Evolutionary conservation across 2,888 invertebrate species (phyloP).

Genomic region (Drosophila prolongata): DNA sequence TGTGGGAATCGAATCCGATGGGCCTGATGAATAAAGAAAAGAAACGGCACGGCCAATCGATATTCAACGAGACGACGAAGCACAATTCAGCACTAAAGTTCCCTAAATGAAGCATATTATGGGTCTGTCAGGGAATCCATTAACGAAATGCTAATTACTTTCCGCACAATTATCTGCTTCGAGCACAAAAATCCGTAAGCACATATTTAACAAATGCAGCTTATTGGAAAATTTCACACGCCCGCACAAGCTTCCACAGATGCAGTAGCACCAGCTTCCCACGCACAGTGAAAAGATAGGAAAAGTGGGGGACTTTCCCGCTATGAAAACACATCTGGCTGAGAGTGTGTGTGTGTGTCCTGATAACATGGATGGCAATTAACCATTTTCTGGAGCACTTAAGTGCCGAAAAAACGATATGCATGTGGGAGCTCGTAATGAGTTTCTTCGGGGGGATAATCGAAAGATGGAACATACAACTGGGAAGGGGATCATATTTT

Average conservation of each 20-base stretch:
- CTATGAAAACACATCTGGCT: conserved; percentile 24
- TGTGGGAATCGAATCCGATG: conserved; percentile 59
- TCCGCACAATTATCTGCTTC: conserved; percentile 61
- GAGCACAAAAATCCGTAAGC: conserved; percentile 20
- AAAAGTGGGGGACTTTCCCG: conserved; percentile 24
- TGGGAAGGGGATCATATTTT: background rate
- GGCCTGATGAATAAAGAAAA: background rate
- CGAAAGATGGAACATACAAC: background rate
- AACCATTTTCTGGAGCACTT: conserved; percentile 59
- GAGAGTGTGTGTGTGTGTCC: conserved; percentile 7
- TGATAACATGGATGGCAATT: conserved; percentile 64
- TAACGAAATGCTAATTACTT: conserved; percentile 68
- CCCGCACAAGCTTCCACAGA: conserved; percentile 49
- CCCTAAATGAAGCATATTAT: conserved; percentile 1
- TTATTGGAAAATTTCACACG: conserved; percentile 76
- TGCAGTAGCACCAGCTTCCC: conserved; percentile 58
- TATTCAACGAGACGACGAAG: conserved; percentile 1
- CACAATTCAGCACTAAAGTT: conserved; percentile 2
- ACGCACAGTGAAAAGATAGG: conserved; percentile 48
- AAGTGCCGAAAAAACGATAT: conserved; percentile 41
- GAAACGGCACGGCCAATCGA: conserved; percentile 14
- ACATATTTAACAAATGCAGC: conserved; percentile 54
- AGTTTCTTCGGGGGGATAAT: conserved; percentile 39
- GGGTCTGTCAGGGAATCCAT: conserved; percentile 44
- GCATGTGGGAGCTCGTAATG: conserved; percentile 38